phyloP scores from a whole-genome alignment of 1,140 invertebrate genomes.

The Eurosta solidaginis region DNA sequence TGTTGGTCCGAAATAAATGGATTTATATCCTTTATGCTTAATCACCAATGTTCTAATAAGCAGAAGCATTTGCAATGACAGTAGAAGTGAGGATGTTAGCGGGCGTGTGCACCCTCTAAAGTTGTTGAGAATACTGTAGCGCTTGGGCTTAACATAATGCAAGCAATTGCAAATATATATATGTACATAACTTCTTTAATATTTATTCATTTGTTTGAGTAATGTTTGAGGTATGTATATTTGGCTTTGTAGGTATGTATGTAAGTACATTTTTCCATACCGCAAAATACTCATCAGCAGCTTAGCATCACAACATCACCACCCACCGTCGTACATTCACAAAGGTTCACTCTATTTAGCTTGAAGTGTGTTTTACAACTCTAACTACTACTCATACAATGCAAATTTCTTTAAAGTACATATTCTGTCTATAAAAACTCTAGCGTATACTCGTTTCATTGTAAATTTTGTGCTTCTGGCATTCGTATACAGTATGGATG shows the following conservation, averaged over 20 bases:
- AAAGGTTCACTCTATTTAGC: not conserved
- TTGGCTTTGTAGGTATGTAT: not conserved
- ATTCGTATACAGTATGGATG: not conserved
- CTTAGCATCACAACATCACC: not conserved
- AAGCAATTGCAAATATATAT: not conserved
- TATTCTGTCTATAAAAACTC: too few species aligned
- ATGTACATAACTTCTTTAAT: not conserved
- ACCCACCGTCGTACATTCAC: not conserved
- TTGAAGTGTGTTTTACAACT: not conserved
- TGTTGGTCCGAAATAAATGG: conserved; percentile 32
- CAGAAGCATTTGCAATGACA: too few species aligned
- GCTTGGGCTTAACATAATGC: not conserved
- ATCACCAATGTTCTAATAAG: conserved; percentile 3
- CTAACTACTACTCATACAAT: not conserved
- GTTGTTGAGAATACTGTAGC: not conserved
- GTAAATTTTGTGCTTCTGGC: too few species aligned
- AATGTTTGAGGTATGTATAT: not conserved
- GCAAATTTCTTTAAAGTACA: not conserved
- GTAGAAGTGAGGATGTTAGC: too few species aligned
- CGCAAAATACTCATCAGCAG: conserved; percentile 6
- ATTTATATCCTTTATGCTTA: conserved; percentile 31
- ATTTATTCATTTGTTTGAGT: not conserved
- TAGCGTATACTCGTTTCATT: too few species aligned
- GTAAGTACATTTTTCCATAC: not conserved
- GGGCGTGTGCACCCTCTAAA: not conserved